phyloP scores from a whole-genome alignment of 2,113 vertebrate species.

The Noctilio leporinus region DNA sequence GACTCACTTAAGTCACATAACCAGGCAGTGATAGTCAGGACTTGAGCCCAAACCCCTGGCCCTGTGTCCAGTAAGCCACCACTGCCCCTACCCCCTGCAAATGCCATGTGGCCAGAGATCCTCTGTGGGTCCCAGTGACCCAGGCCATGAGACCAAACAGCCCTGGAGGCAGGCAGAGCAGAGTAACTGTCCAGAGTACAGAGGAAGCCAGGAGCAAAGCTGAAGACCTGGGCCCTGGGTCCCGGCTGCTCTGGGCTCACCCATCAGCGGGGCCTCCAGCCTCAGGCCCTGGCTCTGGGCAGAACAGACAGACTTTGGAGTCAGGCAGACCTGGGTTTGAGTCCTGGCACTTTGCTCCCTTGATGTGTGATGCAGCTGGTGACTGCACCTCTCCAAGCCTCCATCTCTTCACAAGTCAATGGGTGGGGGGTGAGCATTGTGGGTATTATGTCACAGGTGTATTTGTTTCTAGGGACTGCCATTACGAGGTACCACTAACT shows the following conservation, averaged over 20 bases:
- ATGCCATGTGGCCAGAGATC: accelerated
- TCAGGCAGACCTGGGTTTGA: background rate
- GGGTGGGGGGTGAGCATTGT: background rate
- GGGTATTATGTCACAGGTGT: background rate
- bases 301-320: background rate
- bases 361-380: background rate
- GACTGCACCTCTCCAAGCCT: background rate
- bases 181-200: background rate
- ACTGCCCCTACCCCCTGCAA: background rate
- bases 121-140: background rate
- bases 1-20: background rate
- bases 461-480: no score
- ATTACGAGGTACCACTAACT: background rate
- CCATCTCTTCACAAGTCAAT: background rate
- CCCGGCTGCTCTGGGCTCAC: background rate
- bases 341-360: background rate
- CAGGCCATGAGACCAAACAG: no score
- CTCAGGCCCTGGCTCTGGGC: background rate
- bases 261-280: background rate
- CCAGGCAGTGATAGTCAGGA: background rate
- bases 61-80: background rate
- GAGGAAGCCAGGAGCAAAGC: background rate
- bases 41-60: background rate
- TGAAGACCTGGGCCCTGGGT: background rate
- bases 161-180: background rate